These are phyloP conservation scores for Drosophila insularis DNA, from an alignment of 1,140 invertebrate genomes.

Conservation along the genomic window DNA sequence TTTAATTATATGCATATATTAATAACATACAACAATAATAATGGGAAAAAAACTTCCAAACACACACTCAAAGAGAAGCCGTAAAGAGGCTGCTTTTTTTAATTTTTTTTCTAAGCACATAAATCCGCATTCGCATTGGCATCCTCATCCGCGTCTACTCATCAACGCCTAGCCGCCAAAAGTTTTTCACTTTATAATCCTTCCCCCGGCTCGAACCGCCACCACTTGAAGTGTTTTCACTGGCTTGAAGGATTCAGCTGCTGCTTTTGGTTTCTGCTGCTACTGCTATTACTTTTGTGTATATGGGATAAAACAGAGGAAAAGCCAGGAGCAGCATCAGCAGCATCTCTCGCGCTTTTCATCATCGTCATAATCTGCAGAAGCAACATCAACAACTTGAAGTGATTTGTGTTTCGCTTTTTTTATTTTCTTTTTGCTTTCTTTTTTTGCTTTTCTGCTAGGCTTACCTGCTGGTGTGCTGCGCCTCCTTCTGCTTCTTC, in stretches of 20 bases:
- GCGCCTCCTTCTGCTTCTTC: background rate
- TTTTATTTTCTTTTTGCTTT: slow-evolving; percentile 35
- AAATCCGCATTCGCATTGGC: slow-evolving; percentile 34
- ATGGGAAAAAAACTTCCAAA: slow-evolving; percentile 36
- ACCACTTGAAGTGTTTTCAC: slow-evolving; percentile 25
- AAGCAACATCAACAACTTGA: slow-evolving; percentile 80
- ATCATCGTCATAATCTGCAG: slow-evolving; percentile 80
- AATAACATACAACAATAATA: slow-evolving; percentile 47
- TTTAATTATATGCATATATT: slow-evolving; percentile 67
- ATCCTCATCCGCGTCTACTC: slow-evolving; percentile 44
- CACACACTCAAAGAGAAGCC: slow-evolving; percentile 14
- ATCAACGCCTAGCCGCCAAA: slow-evolving; percentile 72
- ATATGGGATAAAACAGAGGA: slow-evolving; percentile 23
- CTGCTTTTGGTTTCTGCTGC: slow-evolving; percentile 43
- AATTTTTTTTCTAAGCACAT: background rate
- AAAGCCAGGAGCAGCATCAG: slow-evolving; percentile 27
- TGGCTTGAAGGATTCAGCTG: slow-evolving; percentile 25
- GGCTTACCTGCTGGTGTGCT: slow-evolving; percentile 49
- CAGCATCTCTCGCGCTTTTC: slow-evolving; percentile 65
- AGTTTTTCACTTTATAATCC: slow-evolving; percentile 77
- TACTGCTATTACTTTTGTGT: slow-evolving; percentile 43
- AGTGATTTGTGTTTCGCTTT: slow-evolving; percentile 79
- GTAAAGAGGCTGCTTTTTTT: background rate
- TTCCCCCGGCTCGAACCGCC: slow-evolving; percentile 20
- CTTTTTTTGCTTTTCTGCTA: slow-evolving; percentile 57